Conservation (phyloP, 2,797 vertebrate genomes). For the Melanotaenia pygmaea region DNA sequence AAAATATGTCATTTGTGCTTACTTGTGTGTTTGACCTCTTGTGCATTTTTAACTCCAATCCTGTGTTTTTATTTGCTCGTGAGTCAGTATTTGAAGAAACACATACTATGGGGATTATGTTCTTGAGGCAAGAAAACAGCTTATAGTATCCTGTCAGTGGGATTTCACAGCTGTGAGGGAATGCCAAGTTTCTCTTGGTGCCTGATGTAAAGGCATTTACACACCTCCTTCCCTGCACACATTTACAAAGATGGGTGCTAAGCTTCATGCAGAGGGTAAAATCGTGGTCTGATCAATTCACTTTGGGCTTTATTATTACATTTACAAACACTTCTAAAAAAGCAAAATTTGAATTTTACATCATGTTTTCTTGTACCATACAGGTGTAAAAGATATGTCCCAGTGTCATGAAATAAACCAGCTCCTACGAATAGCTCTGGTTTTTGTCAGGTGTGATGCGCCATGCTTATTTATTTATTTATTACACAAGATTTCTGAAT, state of each 20-base stretch:
- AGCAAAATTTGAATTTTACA: no score
- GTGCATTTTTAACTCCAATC: slow-evolving; percentile 5
- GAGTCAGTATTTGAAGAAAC: slow-evolving; percentile 24
- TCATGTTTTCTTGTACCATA: no score
- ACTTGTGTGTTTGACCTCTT: neutral
- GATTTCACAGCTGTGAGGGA: slow-evolving; percentile 38
- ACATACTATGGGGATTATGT: slow-evolving; percentile 22
- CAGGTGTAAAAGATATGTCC: no score
- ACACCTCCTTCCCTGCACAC: slow-evolving; percentile 40
- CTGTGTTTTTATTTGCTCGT: slow-evolving; percentile 16
- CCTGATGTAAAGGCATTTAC: slow-evolving; percentile 50
- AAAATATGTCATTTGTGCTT: slow-evolving; percentile 6
- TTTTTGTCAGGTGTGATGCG: neutral
- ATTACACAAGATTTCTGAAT: neutral
- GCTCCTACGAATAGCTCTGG: neutral
- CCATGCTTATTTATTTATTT: neutral
- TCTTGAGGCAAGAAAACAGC: slow-evolving; percentile 28
- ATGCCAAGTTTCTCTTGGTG: slow-evolving; percentile 24
- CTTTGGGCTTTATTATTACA: no score
- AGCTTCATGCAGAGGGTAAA: slow-evolving; percentile 11
- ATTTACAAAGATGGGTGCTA: neutral
- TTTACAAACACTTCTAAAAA: no score
- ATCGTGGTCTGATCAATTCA: neutral
- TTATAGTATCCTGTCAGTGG: slow-evolving; percentile 8
- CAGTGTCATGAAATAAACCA: neutral